Percentiles rank a stretch among this genome's conserved stretches.
These are phyloP conservation scores for Otus sunia DNA, from an alignment of 2,113 vertebrate genomes.

Conservation along the genomic window DNA sequence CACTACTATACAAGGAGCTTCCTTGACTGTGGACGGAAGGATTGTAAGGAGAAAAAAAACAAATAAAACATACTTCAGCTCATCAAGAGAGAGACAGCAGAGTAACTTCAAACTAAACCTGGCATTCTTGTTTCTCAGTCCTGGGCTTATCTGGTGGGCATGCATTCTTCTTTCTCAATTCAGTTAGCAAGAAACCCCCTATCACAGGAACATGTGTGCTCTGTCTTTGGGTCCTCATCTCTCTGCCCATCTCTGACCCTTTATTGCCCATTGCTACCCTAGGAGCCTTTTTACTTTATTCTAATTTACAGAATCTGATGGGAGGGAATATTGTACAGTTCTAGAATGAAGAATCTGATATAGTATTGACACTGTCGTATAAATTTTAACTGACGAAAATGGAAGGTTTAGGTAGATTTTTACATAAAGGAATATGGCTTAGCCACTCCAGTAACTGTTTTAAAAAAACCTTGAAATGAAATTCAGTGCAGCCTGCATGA, in stretches of 20 bases:
- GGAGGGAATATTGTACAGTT: neutral
- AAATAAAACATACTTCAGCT: neutral
- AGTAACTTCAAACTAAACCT: neutral
- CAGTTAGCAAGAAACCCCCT: neutral
- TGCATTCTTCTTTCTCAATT: neutral
- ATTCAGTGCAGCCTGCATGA: neutral
- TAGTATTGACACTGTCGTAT: neutral
- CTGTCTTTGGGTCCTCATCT: neutral
- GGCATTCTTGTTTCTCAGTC: neutral
- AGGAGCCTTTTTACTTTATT: neutral
- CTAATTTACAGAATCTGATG: neutral
- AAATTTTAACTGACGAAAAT: neutral
- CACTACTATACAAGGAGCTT: neutral
- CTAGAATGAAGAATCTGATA: neutral
- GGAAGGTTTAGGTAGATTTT: neutral
- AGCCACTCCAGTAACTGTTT: neutral
- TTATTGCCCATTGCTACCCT: neutral
- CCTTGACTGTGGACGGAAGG: accelerated
- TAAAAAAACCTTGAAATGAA: neutral
- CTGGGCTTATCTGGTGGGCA: neutral
- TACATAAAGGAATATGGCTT: neutral
- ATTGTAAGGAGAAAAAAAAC: accelerated
- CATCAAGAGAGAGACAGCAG: neutral
- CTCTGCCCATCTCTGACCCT: neutral
- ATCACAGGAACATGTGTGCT: neutral